Conservation (phyloP, 2,888 invertebrate genomes). For the Parnassius apollo region DNA sequence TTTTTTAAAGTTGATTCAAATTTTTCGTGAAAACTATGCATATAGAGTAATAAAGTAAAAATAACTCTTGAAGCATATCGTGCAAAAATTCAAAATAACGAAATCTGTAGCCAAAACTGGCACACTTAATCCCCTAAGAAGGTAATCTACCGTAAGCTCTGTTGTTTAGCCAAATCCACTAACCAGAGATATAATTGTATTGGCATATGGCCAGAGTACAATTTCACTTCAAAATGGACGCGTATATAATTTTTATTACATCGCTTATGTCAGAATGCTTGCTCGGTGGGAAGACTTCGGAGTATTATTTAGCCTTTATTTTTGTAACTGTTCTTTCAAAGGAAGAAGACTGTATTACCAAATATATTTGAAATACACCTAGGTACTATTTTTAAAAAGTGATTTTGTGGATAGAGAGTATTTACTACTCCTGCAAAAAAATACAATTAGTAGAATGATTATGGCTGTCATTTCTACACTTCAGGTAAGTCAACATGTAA, state of each 20-base stretch:
- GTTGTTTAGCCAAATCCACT: constrained; percentile 41
- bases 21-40: not conserved
- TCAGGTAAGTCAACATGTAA: too few relatives aligned
- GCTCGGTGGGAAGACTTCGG: not conserved
- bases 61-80: constrained; percentile 16
- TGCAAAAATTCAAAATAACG: constrained; percentile 28
- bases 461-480: too few relatives aligned
- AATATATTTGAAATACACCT: too few relatives aligned
- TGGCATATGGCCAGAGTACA: constrained; percentile 37
- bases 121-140: constrained; percentile 32
- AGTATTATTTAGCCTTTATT: constrained; percentile 6
- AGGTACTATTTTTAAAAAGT: too few relatives aligned
- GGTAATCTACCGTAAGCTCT: constrained; percentile 37
- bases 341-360: too few relatives aligned
- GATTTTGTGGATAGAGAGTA: too few relatives aligned
- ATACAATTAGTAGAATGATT: too few relatives aligned
- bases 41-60: constrained; percentile 17
- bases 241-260: constrained; percentile 62
- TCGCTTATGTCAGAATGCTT: constrained; percentile 30
- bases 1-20: too few relatives aligned
- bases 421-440: too few relatives aligned
- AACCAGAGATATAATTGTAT: constrained; percentile 57
- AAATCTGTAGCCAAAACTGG: constrained; percentile 30
- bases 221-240: constrained; percentile 65
- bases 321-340: not conserved